A percentile compares a stretch with the other conserved stretches of the same genome.
phyloP scores from a whole-genome alignment of 2,888 invertebrate genomes.

The Thera obeliscata region DNA sequence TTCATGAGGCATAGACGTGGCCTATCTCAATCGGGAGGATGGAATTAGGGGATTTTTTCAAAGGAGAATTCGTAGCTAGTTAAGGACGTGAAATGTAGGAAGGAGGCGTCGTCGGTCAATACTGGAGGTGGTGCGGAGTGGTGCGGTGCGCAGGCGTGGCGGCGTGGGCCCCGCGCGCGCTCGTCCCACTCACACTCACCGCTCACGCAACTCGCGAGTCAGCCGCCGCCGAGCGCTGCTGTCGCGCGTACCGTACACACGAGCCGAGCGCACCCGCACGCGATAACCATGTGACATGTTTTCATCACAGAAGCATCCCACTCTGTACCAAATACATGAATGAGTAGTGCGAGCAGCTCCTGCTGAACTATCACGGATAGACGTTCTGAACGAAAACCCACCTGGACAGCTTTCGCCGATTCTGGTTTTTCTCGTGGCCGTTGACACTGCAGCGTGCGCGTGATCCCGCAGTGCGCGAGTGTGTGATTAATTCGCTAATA shows the following conservation, averaged over 20 bases:
- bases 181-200: constrained; percentile 46
- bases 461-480: constrained; percentile 83
- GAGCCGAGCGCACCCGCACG: constrained; percentile 58
- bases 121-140: constrained; percentile 81
- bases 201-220: constrained; percentile 82
- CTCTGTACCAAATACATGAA: constrained; percentile 60
- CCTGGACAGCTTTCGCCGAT: constrained; percentile 72
- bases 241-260: constrained; percentile 62
- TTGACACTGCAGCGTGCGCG: constrained; percentile 83
- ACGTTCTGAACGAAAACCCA: constrained; percentile 46
- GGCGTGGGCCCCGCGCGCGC: constrained; percentile 59
- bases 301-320: constrained; percentile 74
- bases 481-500: constrained; percentile 80
- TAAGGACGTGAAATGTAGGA: constrained; percentile 83
- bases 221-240: constrained; percentile 80
- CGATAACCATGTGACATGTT: constrained; percentile 81
- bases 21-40: constrained; percentile 73
- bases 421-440: constrained; percentile 81
- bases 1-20: constrained; percentile 64
- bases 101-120: constrained; percentile 84
- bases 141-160: constrained; percentile 76
- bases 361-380: constrained; percentile 47
- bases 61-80: constrained; percentile 80
- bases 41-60: constrained; percentile 78
- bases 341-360: constrained; percentile 57